Conservation (phyloP, 2,888 invertebrate species). For the Napeogenes inachia region DNA sequence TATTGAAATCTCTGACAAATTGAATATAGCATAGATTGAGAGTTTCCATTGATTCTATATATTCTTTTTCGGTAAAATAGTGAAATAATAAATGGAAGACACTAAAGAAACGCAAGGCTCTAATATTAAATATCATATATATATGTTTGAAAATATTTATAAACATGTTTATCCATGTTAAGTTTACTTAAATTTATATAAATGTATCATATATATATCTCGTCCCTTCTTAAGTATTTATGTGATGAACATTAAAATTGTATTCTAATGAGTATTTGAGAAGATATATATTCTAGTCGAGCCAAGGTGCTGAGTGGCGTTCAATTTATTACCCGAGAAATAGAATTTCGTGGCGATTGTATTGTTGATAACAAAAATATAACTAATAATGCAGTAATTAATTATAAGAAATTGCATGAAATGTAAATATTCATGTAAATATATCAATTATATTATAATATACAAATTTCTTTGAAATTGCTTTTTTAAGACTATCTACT, state of each 20-base stretch:
- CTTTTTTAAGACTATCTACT: too few species aligned
- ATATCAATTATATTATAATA: neutral
- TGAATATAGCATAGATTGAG: too few species aligned
- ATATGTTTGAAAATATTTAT: too few species aligned
- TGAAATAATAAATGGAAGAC: neutral
- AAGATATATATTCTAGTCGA: slow-evolving; percentile 8
- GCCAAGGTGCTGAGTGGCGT: slow-evolving; percentile 18
- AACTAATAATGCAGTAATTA: too few species aligned
- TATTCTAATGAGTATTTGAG: slow-evolving; percentile 18
- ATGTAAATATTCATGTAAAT: neutral
- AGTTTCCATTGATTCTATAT: neutral
- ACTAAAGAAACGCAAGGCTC: neutral
- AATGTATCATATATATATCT: too few species aligned
- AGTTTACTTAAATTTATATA: too few species aligned
- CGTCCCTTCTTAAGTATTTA: slow-evolving; percentile 5
- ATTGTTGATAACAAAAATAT: slow-evolving; percentile 2
- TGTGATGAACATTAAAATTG: slow-evolving; percentile 14
- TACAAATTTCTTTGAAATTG: too few species aligned
- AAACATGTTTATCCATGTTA: too few species aligned
- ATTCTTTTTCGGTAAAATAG: neutral
- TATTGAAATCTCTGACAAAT: too few species aligned
- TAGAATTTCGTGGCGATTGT: slow-evolving; percentile 10
- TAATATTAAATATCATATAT: slow-evolving; percentile 4
- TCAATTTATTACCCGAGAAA: slow-evolving; percentile 14
- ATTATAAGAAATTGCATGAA: neutral